phyloP scores from a whole-genome alignment of 2,888 invertebrate genomes.

The Lamellibrachia columna region DNA sequence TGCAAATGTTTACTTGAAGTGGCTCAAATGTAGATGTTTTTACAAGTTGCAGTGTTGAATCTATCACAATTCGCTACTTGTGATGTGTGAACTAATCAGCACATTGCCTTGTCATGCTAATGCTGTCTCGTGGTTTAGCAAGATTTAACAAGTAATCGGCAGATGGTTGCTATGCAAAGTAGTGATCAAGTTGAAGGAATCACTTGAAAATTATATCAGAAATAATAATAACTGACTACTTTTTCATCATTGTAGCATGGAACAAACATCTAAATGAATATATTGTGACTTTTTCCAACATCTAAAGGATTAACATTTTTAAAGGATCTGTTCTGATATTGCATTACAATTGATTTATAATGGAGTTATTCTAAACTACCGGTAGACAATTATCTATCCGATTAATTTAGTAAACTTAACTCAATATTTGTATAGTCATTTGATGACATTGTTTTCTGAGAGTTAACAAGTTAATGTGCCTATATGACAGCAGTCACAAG shows the following conservation, averaged over 20 bases:
- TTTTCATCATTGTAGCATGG: neutral
- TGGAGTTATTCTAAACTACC: neutral
- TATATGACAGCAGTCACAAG: neutral
- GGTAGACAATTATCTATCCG: neutral
- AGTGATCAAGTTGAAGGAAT: neutral
- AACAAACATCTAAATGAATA: neutral
- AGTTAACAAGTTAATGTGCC: neutral
- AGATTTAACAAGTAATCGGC: neutral
- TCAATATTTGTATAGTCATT: neutral
- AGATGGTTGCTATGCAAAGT: neutral
- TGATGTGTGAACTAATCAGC: neutral
- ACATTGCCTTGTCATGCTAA: neutral
- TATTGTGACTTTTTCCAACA: neutral
- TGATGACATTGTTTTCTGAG: neutral
- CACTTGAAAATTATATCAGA: neutral
- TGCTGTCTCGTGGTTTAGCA: neutral
- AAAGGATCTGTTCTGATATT: neutral
- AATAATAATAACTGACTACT: neutral
- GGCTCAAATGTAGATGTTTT: slow-evolving; percentile 5
- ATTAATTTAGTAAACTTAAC: neutral
- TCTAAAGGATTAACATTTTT: neutral
- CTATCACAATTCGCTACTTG: neutral
- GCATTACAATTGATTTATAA: neutral
- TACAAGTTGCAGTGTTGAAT: neutral
- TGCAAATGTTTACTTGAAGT: neutral